Evolutionary conservation across 1,140 invertebrate species (phyloP).

Genomic region (Drusus annulatus): DNA sequence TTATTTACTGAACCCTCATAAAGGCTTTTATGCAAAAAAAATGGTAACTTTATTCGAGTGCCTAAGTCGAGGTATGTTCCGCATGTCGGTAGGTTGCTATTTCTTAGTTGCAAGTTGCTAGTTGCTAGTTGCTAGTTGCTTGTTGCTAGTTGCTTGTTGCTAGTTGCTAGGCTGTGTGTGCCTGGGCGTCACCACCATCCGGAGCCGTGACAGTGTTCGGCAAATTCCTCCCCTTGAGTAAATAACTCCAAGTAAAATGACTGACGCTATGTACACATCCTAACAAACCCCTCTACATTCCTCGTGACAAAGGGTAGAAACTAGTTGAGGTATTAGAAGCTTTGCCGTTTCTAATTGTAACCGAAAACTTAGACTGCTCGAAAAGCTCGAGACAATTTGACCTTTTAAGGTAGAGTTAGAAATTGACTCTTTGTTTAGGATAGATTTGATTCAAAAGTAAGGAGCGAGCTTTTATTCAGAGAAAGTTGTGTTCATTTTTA

Average conservation of each 20-base stretch:
- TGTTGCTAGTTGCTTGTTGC: not conserved
- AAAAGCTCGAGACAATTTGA: conserved; percentile 4
- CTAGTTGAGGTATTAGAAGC: conserved; percentile 26
- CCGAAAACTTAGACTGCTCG: conserved; percentile 16
- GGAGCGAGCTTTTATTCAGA: no score
- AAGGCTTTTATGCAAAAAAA: conserved; percentile 48
- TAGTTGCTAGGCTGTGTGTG: not conserved
- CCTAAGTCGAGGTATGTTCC: conserved; percentile 29
- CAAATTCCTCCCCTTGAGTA: conserved; percentile 49
- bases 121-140: not conserved
- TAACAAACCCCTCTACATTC: conserved; percentile 46
- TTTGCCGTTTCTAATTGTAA: conserved; percentile 8
- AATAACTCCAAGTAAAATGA: conserved; percentile 49
- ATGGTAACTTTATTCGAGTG: conserved; percentile 56
- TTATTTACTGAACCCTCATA: conserved; percentile 35
- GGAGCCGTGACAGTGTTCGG: not conserved
- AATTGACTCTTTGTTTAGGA: no score
- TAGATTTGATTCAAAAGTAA: no score
- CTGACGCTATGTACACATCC: conserved; percentile 40
- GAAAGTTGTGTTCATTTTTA: no score
- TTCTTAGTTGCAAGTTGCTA: no score
- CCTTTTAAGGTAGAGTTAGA: not conserved
- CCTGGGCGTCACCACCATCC: not conserved
- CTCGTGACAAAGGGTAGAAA: conserved; percentile 46
- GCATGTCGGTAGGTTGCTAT: no score